Percentiles rank a stretch among this genome's conserved stretches.
Conservation (phyloP, 1,140 invertebrate species). For the Drosophila sturtevanti region DNA sequence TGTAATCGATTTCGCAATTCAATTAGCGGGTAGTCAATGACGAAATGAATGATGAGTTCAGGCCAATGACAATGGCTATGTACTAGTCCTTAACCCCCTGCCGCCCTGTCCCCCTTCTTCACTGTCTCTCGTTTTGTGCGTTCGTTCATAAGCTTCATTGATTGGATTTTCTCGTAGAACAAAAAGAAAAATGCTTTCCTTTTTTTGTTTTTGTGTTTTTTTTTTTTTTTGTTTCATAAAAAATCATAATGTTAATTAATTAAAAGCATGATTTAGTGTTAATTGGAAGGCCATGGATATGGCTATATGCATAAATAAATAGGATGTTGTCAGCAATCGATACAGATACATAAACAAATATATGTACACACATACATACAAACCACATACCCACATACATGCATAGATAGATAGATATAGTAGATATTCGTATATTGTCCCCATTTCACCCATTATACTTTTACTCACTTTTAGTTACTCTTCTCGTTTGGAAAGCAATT, state of each 20-base stretch:
- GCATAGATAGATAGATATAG: too few relatives aligned
- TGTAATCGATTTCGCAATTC: constrained; percentile 68
- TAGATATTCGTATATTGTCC: neutral
- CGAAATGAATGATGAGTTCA: constrained; percentile 65
- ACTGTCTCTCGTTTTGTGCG: too few relatives aligned
- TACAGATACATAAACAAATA: neutral
- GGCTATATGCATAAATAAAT: constrained; percentile 15
- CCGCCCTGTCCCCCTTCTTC: neutral
- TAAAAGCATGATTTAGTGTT: constrained; percentile 70
- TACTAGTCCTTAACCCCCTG: constrained; percentile 15
- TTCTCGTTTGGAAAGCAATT: constrained; percentile 46
- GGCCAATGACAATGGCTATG: constrained; percentile 27
- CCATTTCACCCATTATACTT: neutral
- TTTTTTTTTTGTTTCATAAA: constrained; percentile 22
- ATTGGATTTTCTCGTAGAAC: constrained; percentile 44
- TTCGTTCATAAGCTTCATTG: constrained; percentile 42
- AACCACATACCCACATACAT: neutral
- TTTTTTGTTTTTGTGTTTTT: too few relatives aligned
- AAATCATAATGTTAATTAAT: constrained; percentile 62
- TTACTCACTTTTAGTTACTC: neutral
- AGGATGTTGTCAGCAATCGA: constrained; percentile 9
- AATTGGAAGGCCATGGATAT: constrained; percentile 50
- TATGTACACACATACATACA: neutral
- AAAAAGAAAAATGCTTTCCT: constrained; percentile 25
- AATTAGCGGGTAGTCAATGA: constrained; percentile 64